Evolutionary conservation across 2,113 vertebrate species (phyloP).

Genomic region (Fukomys damarensis): DNA sequence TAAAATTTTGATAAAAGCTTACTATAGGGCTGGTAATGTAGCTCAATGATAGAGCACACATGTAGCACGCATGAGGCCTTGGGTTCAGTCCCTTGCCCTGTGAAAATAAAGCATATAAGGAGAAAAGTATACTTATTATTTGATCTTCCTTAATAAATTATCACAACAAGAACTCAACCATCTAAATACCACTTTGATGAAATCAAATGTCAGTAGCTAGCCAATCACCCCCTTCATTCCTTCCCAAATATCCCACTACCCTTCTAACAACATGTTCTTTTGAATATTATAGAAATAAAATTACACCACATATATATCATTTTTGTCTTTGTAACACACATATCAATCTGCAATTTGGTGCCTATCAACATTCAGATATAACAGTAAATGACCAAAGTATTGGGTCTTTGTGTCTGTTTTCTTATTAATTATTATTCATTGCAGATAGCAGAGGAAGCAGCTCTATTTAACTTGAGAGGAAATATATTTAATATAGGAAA

Average conservation of each 20-base stretch:
- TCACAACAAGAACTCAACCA: background rate
- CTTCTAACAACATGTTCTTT: background rate
- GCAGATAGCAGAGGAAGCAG: background rate
- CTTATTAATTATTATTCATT: background rate
- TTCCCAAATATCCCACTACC: background rate
- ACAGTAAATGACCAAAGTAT: background rate
- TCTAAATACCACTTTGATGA: background rate
- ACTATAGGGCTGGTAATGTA: background rate
- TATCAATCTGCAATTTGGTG: background rate
- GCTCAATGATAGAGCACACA: background rate
- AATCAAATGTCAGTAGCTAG: background rate
- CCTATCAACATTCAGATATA: conserved; percentile 21
- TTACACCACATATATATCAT: background rate
- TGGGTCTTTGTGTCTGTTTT: background rate
- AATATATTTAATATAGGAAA: background rate
- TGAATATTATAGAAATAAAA: conserved; percentile 1
- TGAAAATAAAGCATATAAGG: background rate
- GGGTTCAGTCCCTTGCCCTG: background rate
- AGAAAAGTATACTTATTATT: background rate
- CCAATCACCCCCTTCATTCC: accelerated
- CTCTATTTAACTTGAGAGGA: background rate
- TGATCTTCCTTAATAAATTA: conserved; percentile 20
- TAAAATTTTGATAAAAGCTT: background rate
- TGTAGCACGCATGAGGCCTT: background rate
- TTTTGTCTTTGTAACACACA: conserved; percentile 30